phyloP scores from a whole-genome alignment of 2,113 vertebrate genomes.

The Gyps fulvus region DNA sequence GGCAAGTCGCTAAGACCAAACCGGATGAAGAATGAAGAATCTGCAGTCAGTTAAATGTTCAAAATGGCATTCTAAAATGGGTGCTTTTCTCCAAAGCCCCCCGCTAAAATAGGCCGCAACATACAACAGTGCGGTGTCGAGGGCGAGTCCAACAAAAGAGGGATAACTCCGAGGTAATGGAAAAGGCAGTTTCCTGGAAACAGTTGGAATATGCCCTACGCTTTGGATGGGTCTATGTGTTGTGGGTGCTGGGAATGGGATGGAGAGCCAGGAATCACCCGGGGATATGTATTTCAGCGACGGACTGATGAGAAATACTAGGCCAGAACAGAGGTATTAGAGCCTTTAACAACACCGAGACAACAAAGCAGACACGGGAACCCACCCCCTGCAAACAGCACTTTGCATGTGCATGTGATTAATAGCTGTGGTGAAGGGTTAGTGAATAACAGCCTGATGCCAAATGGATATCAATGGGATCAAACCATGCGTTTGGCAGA shows the following conservation, averaged over 20 bases:
- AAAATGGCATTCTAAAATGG: neutral
- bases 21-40: neutral
- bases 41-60: neutral
- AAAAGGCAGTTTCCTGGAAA: neutral
- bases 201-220: neutral
- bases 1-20: neutral
- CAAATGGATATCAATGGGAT: slow-evolving; percentile 46
- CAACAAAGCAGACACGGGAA: neutral
- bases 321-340: neutral
- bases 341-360: neutral
- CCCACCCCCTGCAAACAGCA: neutral
- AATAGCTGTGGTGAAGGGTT: slow-evolving; percentile 11
- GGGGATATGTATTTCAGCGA: neutral
- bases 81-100: neutral
- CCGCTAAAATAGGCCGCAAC: neutral
- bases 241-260: neutral
- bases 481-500: slow-evolving; percentile 33
- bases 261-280: neutral
- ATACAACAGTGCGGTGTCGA: neutral
- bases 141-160: neutral
- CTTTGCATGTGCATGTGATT: neutral
- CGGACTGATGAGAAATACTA: neutral
- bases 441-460: slow-evolving; percentile 12
- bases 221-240: neutral
- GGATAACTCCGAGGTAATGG: neutral